Evolutionary conservation across 2,888 invertebrate genomes (phyloP), one percentile per base, ranked within the genome.

Genomic region (Panzeria rudis): DNA sequence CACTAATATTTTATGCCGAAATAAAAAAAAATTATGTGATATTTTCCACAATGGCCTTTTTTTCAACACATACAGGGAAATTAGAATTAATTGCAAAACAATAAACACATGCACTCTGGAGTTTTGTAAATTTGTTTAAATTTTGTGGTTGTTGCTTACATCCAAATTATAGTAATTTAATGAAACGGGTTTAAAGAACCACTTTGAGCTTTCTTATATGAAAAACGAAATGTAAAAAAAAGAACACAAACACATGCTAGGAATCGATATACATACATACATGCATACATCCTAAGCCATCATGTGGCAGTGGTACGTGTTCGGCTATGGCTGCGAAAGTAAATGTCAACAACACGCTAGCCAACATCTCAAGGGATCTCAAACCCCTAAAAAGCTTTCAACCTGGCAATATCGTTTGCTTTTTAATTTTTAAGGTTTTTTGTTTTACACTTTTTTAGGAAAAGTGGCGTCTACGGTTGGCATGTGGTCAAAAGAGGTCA

Each of bases 401-500:
- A 71, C 25, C 61, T 61, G 69, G 44, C 44, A 69, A 44, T 76
- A 61, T 76, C 62, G 35, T 59, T 64, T 64, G 54, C 64, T 52
- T 59, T 75, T 66, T 29, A 56, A 17, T 64, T 68, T 29, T 56
- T 62, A 35, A 54, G 4, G 7, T 64, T 7, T 69, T 59, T 50
- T 76, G 9, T 35, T 69, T 59, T 68, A n/a, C 29, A n/a, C 0
- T 69, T 72, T 75, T 85, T 64, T 78, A 73, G 50, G 44, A 71
- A 71, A 64, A 75, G 50, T 78, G 75, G 83, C 77, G 61, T 68
- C 64, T 72, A 69, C 20, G 56, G 83, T 79, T 85, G 75, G 82
- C 85, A 83, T 85, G 85, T 85, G 78, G 78, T 85, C 85, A 85
- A 85, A 66, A 82, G 73, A 82, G 85, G 85, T 83, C 73, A 85